Conservation (phyloP, 2,113 vertebrate species). For the Leucosticte australis region DNA sequence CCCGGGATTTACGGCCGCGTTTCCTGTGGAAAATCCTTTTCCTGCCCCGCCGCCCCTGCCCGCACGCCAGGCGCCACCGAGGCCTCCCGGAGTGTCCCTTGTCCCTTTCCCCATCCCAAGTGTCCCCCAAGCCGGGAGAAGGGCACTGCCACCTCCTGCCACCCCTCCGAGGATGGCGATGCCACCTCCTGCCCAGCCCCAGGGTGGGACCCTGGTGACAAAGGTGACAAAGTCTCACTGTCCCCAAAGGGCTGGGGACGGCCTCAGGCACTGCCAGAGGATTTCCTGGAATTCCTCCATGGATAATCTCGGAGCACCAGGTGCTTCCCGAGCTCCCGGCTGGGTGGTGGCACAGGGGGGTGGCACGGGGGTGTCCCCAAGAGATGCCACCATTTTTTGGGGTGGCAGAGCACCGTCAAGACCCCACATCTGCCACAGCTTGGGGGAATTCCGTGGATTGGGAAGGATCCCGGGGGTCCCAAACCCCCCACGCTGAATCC, state of each 20-base stretch:
- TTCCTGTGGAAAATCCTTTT: constrained; percentile 34
- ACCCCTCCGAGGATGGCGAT: fast-evolving
- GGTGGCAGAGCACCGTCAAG: background rate
- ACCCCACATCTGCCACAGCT: background rate
- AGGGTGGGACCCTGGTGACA: background rate
- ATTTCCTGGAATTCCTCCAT: background rate
- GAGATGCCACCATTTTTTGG: fast-evolving
- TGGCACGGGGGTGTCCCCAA: background rate
- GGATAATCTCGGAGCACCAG: background rate
- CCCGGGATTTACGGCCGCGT: background rate
- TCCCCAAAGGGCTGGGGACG: fast-evolving
- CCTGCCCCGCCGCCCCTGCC: background rate
- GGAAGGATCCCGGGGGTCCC: fast-evolving
- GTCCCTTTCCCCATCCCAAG: background rate
- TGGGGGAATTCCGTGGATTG: background rate
- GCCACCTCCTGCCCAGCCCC: background rate
- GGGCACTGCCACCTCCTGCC: background rate
- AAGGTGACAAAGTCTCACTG: background rate
- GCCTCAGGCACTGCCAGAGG: background rate
- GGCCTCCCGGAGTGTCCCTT: fast-evolving
- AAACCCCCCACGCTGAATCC: fast-evolving
- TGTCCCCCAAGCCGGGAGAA: background rate
- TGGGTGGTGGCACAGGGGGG: background rate
- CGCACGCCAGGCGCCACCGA: background rate
- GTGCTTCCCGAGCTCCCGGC: background rate